A percentile compares a stretch with the other conserved stretches of the same genome.
These are phyloP conservation scores for Tethea ocularis DNA, from an alignment of 2,888 invertebrate genomes.

Conservation along the genomic window DNA sequence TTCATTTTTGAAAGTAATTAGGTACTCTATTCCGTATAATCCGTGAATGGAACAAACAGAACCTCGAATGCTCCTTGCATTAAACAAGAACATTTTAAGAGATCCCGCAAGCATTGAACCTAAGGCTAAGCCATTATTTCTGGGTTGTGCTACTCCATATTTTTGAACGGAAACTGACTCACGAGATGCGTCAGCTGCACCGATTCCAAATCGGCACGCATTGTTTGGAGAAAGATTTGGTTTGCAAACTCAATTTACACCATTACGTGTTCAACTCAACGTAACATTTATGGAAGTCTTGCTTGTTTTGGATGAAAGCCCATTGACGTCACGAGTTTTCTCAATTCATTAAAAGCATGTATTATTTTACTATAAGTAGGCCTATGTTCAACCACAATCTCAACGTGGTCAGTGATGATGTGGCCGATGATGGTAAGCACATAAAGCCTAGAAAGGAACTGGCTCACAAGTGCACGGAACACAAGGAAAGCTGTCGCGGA, in stretches of 20 bases:
- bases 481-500: too few relatives aligned
- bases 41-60: neutral
- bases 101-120: neutral
- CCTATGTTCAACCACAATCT: too few relatives aligned
- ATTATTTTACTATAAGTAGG: too few relatives aligned
- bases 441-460: too few relatives aligned
- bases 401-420: too few relatives aligned
- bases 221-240: neutral
- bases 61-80: neutral
- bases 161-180: conserved; percentile 5
- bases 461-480: too few relatives aligned
- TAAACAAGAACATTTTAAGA: neutral
- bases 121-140: neutral
- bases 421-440: too few relatives aligned
- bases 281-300: neutral
- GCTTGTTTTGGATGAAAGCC: neutral
- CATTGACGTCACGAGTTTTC: too few relatives aligned
- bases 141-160: conserved; percentile 7
- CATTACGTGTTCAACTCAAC: conserved; percentile 2
- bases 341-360: neutral
- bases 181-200: neutral
- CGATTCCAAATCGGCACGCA: neutral
- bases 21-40: neutral
- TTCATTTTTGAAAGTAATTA: neutral
- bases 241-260: neutral